Conservation (phyloP, 1,140 invertebrate species). For the Polypedilum vanderplanki region DNA sequence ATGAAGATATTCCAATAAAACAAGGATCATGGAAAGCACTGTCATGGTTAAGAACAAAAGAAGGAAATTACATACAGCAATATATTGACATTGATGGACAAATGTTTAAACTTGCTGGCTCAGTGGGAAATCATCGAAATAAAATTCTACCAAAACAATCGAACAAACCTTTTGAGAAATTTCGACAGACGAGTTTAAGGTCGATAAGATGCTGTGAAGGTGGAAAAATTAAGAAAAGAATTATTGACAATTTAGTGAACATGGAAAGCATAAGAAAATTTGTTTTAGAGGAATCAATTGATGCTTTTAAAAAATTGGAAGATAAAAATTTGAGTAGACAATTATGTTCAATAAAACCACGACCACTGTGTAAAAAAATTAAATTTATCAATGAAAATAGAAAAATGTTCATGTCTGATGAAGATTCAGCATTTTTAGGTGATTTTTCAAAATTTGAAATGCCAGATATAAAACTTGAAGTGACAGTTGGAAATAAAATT, state of each 20-base stretch:
- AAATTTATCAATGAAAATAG: not conserved
- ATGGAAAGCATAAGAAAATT: not conserved
- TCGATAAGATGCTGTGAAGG: slow-evolving; percentile 1
- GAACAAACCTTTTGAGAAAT: not conserved
- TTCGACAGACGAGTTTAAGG: not conserved
- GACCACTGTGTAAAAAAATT: not conserved
- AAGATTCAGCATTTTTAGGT: not conserved
- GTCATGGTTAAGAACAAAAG: not conserved
- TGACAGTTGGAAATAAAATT: not conserved
- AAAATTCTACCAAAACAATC: not conserved
- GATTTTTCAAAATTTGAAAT: not conserved
- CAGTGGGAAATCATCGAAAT: not conserved
- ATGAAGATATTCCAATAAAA: not conserved
- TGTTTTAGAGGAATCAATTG: not conserved
- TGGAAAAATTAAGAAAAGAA: not conserved
- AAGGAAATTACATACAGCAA: slow-evolving; percentile 12
- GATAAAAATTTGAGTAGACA: not conserved
- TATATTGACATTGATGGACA: not conserved
- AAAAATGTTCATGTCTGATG: not conserved
- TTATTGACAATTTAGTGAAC: not conserved
- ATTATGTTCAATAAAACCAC: not conserved
- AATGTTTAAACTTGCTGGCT: not conserved
- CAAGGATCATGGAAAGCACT: not conserved
- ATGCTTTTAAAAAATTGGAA: not conserved
- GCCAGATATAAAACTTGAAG: slow-evolving; percentile 1